Base-by-base conservation (phyloP, 2,888 invertebrate genomes). In the Agrypnus murinus region DNA sequence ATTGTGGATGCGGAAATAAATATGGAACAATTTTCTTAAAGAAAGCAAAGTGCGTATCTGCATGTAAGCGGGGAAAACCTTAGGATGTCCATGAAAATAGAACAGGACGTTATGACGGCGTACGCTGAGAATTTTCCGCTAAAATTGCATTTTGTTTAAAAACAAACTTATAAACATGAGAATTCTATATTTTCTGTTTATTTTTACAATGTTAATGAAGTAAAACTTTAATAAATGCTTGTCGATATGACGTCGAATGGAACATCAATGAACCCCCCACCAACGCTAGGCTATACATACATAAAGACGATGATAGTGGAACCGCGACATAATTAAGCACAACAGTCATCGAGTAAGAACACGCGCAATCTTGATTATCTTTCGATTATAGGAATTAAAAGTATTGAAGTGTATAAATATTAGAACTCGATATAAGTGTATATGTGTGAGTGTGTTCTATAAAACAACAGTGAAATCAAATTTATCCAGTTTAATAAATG, bases 261-360 rank as follows among this genome's bases (percentile, higher is more conserved):
- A 62, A 34, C 50, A 71, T 71, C 59, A 68, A 71, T 71, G 68
- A 71, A 70, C 38, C 53, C 72, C 72, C 63, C 69, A 12, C 66
- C 58, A 43, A 12, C 55, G 40, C 53, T 59, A 48, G 10, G 66
- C 55, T 43, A 46, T 36, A 36, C 65, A 69, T 69, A 69, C 64
- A 55, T 67, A 73, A 65, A 60, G 64, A 66, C 73, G 69, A 73
- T 70, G 59, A 70, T 70, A 70, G 70, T 67, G 46, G 55, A 67
- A 65, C 64, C 67, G 65, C 59, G 70, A 65, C 73, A 73, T 71
- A 71, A 71, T 73, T 73, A 73, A 67, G 60, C 62, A 65, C 58
- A 62, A 62, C 65, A 65, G 45, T 57, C 57, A 58, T 55, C 57
- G 67, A 32, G 62, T 45, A 71, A 62, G 17, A 65, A 58, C 66